Evolutionary conservation across 2,888 invertebrate species (phyloP), one percentile per base, ranked within the genome.

Genomic region (Hybos culiciformis): DNA sequence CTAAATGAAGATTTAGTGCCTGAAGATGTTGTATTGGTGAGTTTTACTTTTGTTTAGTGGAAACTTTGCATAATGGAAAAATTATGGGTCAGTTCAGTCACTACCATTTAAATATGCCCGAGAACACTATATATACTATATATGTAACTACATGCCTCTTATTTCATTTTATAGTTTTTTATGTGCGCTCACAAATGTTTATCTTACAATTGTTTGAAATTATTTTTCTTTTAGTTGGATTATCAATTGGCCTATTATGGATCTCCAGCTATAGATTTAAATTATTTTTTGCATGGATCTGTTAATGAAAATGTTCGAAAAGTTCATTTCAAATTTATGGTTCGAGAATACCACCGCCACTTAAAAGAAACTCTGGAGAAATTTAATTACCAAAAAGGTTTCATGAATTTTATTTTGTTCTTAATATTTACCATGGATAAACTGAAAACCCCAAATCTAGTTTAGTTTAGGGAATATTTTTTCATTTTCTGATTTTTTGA

Each of bases 171-270:
- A 11, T 3, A 17, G 4, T 12, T 15, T 21, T 34, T 19, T 37
- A 2, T 18, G 17, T 18, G 29, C 17, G 17, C 26, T 36, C 14
- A 41, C 37, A 20, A 42, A 4, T 2, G 11, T 15, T 17, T 12
- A 6, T 14, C 26, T 17, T 29, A 17, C 17, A 23, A 33, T 21
- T 31, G n/a, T n/a, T n/a, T n/a, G n/a, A n/a, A n/a, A n/a, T n/a
- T 8, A 11, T 18, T n/a, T 41, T 24, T 21, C 24, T 46, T 48
- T 7, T 24, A 65, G 64, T 39, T 66, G 31, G 66, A 66, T 49
- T 66, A 57, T 44, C 66, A 65, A 45, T 46, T 66, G 45, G 55
- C 62, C 1, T 63, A 62, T 46, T 62, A 57, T 46, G 64, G 64
- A 2, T 63, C 63, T 3, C 63, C 63, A 4, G 61, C 62, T 3